Evolutionary conservation across 2,797 vertebrate genomes (phyloP).

Genomic region (Netta rufina): DNA sequence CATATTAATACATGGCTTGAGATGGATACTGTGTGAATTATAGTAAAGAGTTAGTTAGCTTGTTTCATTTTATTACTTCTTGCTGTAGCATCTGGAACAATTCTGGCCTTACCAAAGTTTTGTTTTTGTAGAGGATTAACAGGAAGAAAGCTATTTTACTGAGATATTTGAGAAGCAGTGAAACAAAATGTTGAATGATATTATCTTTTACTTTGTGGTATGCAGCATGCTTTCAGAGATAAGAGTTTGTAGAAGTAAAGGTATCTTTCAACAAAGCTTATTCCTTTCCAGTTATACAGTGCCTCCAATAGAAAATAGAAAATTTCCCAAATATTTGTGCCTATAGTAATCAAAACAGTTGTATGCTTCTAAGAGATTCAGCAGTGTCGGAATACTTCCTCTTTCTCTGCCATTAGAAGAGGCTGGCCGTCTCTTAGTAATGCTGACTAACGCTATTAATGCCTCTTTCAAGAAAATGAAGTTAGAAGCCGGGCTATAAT

Average conservation of each 20-base stretch:
- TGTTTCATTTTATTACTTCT: conserved; percentile 66
- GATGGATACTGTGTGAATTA: conserved; percentile 13
- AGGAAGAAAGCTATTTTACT: conserved; percentile 50
- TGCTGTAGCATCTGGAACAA: conserved; percentile 71
- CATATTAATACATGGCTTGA: conserved; percentile 24
- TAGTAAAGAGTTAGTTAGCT: conserved; percentile 41
- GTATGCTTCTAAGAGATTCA: background rate
- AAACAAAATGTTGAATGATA: conserved; percentile 16
- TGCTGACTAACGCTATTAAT: background rate
- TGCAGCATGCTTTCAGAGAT: background rate
- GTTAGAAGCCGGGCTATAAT: background rate
- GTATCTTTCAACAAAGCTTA: background rate
- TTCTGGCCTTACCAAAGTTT: conserved; percentile 52
- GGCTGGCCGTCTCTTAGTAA: background rate
- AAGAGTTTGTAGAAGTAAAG: background rate
- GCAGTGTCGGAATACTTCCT: background rate
- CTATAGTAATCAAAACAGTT: background rate
- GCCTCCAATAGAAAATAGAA: background rate
- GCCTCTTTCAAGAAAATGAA: background rate
- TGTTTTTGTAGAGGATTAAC: conserved; percentile 54
- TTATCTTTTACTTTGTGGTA: background rate
- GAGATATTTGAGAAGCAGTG: conserved; percentile 41
- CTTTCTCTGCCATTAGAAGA: background rate
- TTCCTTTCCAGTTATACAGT: background rate
- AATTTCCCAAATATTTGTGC: background rate